phyloP scores from a whole-genome alignment of 2,113 vertebrate species.

The Taurulus bubalis region DNA sequence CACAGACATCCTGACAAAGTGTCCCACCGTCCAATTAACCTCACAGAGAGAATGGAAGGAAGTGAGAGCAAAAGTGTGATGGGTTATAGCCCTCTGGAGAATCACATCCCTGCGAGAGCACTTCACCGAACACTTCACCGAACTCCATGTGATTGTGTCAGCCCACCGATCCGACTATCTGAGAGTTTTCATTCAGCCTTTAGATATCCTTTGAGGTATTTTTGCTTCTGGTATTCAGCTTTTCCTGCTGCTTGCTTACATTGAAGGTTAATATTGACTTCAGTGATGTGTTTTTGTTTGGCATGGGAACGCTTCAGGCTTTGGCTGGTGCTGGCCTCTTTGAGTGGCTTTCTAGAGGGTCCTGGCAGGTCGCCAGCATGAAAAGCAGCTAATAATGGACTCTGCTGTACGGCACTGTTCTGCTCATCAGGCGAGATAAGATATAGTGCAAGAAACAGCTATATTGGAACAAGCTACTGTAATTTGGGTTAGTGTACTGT shows the following conservation, averaged over 20 bases:
- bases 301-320: conserved; percentile 68
- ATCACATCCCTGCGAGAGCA: conserved; percentile 34
- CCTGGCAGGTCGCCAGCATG: conserved; percentile 67
- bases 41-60: conserved; percentile 61
- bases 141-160: conserved; percentile 15
- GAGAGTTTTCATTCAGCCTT: conserved; percentile 59
- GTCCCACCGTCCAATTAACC: conserved; percentile 66
- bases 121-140: conserved; percentile 28
- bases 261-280: conserved; percentile 76
- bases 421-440: conserved; percentile 36
- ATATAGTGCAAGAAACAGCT: conserved; percentile 10
- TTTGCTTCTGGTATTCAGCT: conserved; percentile 45
- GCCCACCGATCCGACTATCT: conserved; percentile 15
- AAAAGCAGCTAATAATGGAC: conserved; percentile 64
- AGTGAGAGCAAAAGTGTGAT: conserved; percentile 44
- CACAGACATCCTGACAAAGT: conserved; percentile 54
- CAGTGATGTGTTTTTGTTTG: conserved; percentile 70
- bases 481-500: conserved; percentile 4
- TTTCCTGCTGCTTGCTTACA: conserved; percentile 58
- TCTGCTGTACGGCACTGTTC: conserved; percentile 2
- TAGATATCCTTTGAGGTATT: conserved; percentile 60
- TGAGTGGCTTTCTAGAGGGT: conserved; percentile 59
- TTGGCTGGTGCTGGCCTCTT: conserved; percentile 57
- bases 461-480: neutral
- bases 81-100: conserved; percentile 59